Conservation (phyloP, 2,888 invertebrate species). For the Clunio marinus region DNA sequence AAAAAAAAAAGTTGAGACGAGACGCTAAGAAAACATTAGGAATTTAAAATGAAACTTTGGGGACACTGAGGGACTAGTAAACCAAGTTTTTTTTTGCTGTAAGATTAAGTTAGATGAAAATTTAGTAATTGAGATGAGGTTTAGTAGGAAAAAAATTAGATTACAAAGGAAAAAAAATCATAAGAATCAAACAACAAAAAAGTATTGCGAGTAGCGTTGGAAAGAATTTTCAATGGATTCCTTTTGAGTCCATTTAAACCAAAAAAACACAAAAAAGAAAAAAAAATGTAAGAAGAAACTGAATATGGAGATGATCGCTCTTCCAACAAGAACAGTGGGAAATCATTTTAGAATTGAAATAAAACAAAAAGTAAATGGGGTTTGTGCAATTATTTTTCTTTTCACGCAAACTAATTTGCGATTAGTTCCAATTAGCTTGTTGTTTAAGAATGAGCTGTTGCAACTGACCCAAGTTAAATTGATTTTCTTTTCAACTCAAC, state of each 20-base stretch:
- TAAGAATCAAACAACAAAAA: slow-evolving; percentile 8
- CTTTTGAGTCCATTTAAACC: slow-evolving; percentile 1
- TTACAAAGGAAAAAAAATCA: background rate
- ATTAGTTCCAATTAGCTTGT: background rate
- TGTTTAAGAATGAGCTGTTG: background rate
- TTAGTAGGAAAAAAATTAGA: slow-evolving; percentile 15
- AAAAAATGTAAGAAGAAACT: background rate
- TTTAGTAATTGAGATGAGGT: slow-evolving; percentile 13
- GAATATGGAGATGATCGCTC: background rate
- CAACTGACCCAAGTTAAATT: too few species aligned
- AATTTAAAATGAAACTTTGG: slow-evolving; percentile 13
- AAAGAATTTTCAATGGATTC: background rate
- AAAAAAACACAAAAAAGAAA: slow-evolving; percentile 1
- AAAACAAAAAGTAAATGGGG: too few species aligned
- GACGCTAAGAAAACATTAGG: slow-evolving; percentile 16
- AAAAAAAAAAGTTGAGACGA: slow-evolving; percentile 7
- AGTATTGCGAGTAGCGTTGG: slow-evolving; percentile 15
- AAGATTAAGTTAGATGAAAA: slow-evolving; percentile 33
- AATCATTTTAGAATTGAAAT: too few species aligned
- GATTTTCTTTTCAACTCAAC: background rate
- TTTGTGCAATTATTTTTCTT: slow-evolving; percentile 18
- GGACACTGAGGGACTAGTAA: background rate
- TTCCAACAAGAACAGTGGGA: too few species aligned
- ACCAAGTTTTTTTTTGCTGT: slow-evolving; percentile 15
- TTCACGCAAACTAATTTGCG: background rate